Evolutionary conservation across 1,140 invertebrate species (phyloP).

Genomic region (Drosophila punjabiensis): DNA sequence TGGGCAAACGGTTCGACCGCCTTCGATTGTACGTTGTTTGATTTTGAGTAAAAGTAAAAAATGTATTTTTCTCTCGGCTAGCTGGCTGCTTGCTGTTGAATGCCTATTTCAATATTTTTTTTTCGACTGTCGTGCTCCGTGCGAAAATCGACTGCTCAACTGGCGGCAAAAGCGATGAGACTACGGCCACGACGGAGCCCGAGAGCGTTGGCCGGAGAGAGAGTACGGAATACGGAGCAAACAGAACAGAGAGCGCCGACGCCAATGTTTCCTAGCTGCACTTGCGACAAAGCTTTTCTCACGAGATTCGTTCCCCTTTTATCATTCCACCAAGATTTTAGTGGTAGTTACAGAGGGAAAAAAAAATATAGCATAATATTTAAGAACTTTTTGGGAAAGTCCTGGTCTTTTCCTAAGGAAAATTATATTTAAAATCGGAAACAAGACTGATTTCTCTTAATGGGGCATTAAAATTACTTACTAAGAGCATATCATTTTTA

Average conservation of each 20-base stretch:
- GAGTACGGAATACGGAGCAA: constrained; percentile 16
- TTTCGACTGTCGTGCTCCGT: constrained; percentile 72
- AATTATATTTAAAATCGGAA: not conserved
- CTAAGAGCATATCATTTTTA: too few species aligned
- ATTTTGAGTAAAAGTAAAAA: constrained; percentile 37
- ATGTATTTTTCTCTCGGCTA: constrained; percentile 36
- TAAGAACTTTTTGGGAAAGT: not conserved
- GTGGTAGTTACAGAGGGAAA: constrained; percentile 11
- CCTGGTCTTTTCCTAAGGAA: too few species aligned
- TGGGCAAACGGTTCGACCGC: constrained; percentile 32
- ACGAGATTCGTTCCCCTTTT: constrained; percentile 26
- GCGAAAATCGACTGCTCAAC: constrained; percentile 75
- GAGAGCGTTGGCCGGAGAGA: constrained; percentile 32
- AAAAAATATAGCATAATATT: not conserved
- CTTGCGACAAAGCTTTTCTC: constrained; percentile 70
- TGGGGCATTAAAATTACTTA: too few species aligned
- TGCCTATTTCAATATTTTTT: constrained; percentile 71
- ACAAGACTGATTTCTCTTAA: not conserved
- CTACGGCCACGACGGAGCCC: constrained; percentile 23
- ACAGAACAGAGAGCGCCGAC: constrained; percentile 43
- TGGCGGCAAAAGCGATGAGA: constrained; percentile 48
- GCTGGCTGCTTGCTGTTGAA: constrained; percentile 53
- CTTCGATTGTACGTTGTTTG: constrained; percentile 34
- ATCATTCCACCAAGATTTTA: constrained; percentile 7
- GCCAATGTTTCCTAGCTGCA: constrained; percentile 60